Evolutionary conservation across 1,140 invertebrate species (phyloP).

Genomic region (honey bee (Apis mellifera)): Amel_HAv3.1 CM009937.2:10182001-10182500

Average conservation of each 20-base stretch:
- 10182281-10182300: background rate
- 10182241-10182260: background rate
- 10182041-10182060: slow-evolving; percentile 76
- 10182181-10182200: slow-evolving; percentile 16
- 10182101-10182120: slow-evolving; percentile 71
- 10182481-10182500: no score
- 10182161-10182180: slow-evolving; percentile 63
- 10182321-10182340: no score
- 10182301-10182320: background rate
- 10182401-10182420: no score
- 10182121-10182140: slow-evolving; percentile 71
- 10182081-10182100: slow-evolving; percentile 77
- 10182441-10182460: no score
- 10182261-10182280: slow-evolving; percentile 35
- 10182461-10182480: no score
- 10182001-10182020: slow-evolving; percentile 76
- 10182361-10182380: no score
- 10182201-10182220: slow-evolving; percentile 39
- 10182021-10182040: slow-evolving; percentile 77
- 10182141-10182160: slow-evolving; percentile 63
- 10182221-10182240: slow-evolving; percentile 18
- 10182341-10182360: no score
- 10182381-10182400: no score
- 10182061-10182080: slow-evolving; percentile 77
- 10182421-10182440: no score